A percentile compares a stretch with the other conserved stretches of the same genome.
Conservation (phyloP, 2,888 invertebrate genomes). For the Hydriomena furcata region DNA sequence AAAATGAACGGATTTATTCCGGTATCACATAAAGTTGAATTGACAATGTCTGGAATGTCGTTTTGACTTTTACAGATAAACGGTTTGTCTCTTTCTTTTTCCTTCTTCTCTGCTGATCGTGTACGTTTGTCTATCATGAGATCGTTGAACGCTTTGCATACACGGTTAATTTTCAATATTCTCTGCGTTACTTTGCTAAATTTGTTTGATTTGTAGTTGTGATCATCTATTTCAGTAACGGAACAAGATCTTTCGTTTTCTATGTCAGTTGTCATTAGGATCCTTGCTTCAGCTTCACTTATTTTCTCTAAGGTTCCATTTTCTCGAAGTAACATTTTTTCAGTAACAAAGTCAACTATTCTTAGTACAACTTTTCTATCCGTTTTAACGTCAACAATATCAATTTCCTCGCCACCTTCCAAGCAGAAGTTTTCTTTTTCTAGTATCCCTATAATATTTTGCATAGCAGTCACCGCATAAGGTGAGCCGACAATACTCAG, state of each 20-base stretch:
- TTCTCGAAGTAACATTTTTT: slow-evolving; percentile 81
- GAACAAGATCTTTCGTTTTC: slow-evolving; percentile 38
- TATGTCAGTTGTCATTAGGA: slow-evolving; percentile 59
- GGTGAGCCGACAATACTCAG: slow-evolving; percentile 85
- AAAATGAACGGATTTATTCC: slow-evolving; percentile 50
- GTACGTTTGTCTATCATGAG: slow-evolving; percentile 42
- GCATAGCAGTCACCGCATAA: slow-evolving; percentile 74
- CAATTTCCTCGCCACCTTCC: slow-evolving; percentile 77
- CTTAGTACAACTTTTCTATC: slow-evolving; percentile 77
- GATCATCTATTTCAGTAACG: slow-evolving; percentile 34
- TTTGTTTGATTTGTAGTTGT: slow-evolving; percentile 35
- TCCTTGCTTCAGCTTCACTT: slow-evolving; percentile 69
- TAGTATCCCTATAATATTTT: slow-evolving; percentile 60
- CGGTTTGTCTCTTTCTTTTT: slow-evolving; percentile 28
- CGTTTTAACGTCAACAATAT: slow-evolving; percentile 69
- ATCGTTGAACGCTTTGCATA: slow-evolving; percentile 61
- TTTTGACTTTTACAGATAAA: slow-evolving; percentile 45
- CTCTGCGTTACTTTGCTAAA: slow-evolving; percentile 59
- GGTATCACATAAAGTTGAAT: slow-evolving; percentile 68
- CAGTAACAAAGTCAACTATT: slow-evolving; percentile 81
- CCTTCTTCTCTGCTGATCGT: slow-evolving; percentile 24
- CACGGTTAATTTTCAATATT: slow-evolving; percentile 59
- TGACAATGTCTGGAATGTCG: slow-evolving; percentile 74
- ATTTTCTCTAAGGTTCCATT: slow-evolving; percentile 77
- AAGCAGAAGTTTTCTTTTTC: slow-evolving; percentile 68